These are phyloP conservation scores for Odontesthes bonariensis DNA, from an alignment of 2,113 vertebrate species.

Conservation along the genomic window DNA sequence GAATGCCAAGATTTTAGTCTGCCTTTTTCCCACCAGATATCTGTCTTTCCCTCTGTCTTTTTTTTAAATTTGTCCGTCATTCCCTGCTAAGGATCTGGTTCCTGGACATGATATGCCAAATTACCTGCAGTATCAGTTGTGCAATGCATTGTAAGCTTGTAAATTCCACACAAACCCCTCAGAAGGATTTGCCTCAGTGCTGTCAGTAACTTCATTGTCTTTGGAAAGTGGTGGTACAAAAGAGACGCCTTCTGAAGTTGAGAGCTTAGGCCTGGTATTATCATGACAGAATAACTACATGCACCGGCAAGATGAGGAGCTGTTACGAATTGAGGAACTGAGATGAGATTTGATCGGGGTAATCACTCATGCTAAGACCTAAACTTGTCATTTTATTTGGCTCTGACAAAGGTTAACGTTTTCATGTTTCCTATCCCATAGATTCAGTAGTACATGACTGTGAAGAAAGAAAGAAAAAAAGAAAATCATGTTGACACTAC, in stretches of 20 bases:
- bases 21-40: conserved; percentile 87
- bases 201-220: conserved; percentile 79
- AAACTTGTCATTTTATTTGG: conserved; percentile 57
- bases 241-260: conserved; percentile 79
- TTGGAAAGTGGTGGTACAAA: conserved; percentile 80
- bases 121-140: conserved; percentile 85
- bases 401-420: conserved; percentile 52
- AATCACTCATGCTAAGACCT: conserved; percentile 69
- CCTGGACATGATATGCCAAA: conserved; percentile 83
- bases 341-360: conserved; percentile 73
- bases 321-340: conserved; percentile 71
- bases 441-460: conserved; percentile 36
- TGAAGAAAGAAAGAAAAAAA: not conserved
- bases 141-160: conserved; percentile 79
- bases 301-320: conserved; percentile 76
- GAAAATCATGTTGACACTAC: conserved; percentile 38
- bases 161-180: conserved; percentile 78
- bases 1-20: conserved; percentile 81
- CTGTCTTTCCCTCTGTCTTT: conserved; percentile 44
- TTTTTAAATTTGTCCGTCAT: conserved; percentile 81
- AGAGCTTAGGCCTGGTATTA: conserved; percentile 77
- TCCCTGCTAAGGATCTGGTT: conserved; percentile 84
- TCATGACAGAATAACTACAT: conserved; percentile 75
- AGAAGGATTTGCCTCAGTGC: conserved; percentile 77
- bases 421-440: conserved; percentile 13